Evolutionary conservation across 1,140 invertebrate species (phyloP).

Genomic region (Diabrotica undecimpunctata): DNA sequence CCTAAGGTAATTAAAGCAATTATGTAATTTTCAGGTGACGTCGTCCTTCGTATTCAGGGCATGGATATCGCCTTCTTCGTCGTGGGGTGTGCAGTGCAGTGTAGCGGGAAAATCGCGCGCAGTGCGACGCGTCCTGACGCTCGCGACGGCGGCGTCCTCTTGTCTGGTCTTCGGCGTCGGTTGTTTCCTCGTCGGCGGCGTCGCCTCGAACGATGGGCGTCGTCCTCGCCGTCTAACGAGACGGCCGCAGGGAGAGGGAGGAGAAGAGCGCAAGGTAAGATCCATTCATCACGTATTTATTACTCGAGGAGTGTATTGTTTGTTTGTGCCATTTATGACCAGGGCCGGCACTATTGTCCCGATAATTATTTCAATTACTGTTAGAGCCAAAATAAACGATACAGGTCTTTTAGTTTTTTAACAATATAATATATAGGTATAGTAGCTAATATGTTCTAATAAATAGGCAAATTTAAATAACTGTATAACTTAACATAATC

Average conservation of each 20-base stretch:
- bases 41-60: constrained; percentile 21
- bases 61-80: constrained; percentile 24
- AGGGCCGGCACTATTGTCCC: neutral
- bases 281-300: constrained; percentile 34
- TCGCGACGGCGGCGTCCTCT: constrained; percentile 31
- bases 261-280: constrained; percentile 26
- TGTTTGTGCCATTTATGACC: constrained; percentile 3
- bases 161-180: constrained; percentile 30
- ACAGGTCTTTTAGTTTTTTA: too few species aligned
- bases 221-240: constrained; percentile 1
- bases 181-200: constrained; percentile 17
- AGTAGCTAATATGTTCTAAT: too few species aligned
- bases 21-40: constrained; percentile 32
- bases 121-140: constrained; percentile 31
- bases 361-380: neutral
- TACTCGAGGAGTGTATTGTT: constrained; percentile 21
- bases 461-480: too few species aligned
- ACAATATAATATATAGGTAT: too few species aligned
- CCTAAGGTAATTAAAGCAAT: constrained; percentile 19
- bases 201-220: constrained; percentile 16
- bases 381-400: too few species aligned
- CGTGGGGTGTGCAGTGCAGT: constrained; percentile 33
- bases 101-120: constrained; percentile 31
- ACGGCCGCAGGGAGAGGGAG: constrained; percentile 17
- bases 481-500: too few species aligned